Evolutionary conservation across 2,888 invertebrate genomes (phyloP).

Genomic region (Ypsolopha scabrella): DNA sequence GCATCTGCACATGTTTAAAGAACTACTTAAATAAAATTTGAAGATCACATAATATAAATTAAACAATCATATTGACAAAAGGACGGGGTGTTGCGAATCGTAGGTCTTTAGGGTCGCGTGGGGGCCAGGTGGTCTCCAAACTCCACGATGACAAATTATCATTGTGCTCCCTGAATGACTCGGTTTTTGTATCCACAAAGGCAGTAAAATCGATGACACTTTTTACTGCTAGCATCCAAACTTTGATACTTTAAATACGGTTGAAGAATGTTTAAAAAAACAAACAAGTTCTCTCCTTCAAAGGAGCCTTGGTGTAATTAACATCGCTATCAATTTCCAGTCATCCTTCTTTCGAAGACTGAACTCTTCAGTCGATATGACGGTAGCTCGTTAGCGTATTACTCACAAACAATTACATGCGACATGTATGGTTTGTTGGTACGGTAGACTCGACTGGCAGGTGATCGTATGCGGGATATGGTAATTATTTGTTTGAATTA

Average conservation of each 20-base stretch:
- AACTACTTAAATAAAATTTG: slow-evolving; percentile 62
- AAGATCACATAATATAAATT: slow-evolving; percentile 68
- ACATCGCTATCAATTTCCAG: not conserved
- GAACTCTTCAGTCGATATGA: slow-evolving; percentile 19
- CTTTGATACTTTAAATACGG: not conserved
- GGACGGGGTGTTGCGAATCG: slow-evolving; percentile 55
- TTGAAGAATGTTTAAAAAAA: not conserved
- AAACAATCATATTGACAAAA: slow-evolving; percentile 60
- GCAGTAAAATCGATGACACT: slow-evolving; percentile 39
- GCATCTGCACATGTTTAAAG: slow-evolving; percentile 61
- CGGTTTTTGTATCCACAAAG: slow-evolving; percentile 21
- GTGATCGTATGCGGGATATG: slow-evolving; percentile 2
- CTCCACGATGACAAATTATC: slow-evolving; percentile 59
- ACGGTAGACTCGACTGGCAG: slow-evolving; percentile 1
- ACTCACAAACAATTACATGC: slow-evolving; percentile 48
- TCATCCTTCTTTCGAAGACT: not conserved
- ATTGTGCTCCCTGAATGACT: slow-evolving; percentile 31
- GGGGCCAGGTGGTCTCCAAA: slow-evolving; percentile 43
- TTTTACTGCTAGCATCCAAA: slow-evolving; percentile 14
- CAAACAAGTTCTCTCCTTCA: not conserved
- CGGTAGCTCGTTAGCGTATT: slow-evolving; percentile 44
- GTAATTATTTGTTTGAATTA: not conserved
- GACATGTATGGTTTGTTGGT: not conserved
- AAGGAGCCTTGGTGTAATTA: not conserved
- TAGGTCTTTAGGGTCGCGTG: slow-evolving; percentile 45